Evolutionary conservation across 2,888 invertebrate genomes (phyloP), one percentile per base, ranked within the genome.

Genomic region (Rotaria socialis): DNA sequence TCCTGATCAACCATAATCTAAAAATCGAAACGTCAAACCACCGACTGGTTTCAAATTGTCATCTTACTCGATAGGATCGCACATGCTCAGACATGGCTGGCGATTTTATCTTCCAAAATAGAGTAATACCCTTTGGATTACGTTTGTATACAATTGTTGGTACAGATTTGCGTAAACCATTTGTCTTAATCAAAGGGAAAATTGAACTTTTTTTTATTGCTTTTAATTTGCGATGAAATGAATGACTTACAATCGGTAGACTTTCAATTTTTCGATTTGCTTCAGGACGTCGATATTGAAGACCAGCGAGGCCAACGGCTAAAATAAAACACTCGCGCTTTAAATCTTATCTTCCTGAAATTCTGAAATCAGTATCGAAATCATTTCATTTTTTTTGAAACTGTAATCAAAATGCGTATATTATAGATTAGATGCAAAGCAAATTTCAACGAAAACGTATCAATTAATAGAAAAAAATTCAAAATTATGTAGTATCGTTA

Each of bases 231-330:
- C 10, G 50, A 8, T 22, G 4, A 80, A 16, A 43, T 56, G 27
- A 22, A 84, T 24, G 19, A 27, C 55, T 58, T 84, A 86, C 58
- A 86, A 84, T 84, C 50, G 84, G 55, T 80, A 85, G 7, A 84
- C 50, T 60, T 47, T 60, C n/a, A 56, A 41, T 11, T 60, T 47
- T 50, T 84, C 58, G 52, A 47, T 50, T 35, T 47, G 16, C 24
- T 56, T 56, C 35, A 35, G 11, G 19, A 35, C 67, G 67, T 67
- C 35, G 16, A 35, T 14, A 19, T 67, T 5, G 16, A 19, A 35
- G 19, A 19, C 6, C 0, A 19, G 0, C 10, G 2, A 19, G 5
- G 19, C 16, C 11, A 67, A 35, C 19, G 35, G 16, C 67, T 67
- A 35, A 16, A 35, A 67, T 2, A 67, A 16, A 67, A 35, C 16